Base-by-base conservation (phyloP, 2,888 invertebrate species). In the Dorcus hopei region DNA sequence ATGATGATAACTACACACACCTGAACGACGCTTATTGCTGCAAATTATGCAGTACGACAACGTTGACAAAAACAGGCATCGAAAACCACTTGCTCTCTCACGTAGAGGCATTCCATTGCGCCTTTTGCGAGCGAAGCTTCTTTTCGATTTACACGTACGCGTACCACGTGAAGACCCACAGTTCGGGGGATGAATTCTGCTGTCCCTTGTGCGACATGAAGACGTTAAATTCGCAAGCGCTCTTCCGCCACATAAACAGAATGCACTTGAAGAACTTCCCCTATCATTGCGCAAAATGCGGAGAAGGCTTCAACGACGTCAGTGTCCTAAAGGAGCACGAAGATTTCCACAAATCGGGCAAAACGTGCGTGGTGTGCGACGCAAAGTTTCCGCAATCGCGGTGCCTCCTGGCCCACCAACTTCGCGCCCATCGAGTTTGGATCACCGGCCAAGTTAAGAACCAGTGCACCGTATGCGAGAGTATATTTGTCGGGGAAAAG, bases 221-320 rank as follows among this genome's bases (percentile, higher is more conserved):
- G 9, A 72, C 72, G 0, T 62, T 61, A 26, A 62, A 68, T 40
- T 64, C 70, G 39, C 70, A 70, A 7, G 71, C 69, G 39, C 56
- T 74, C 73, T 83, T 70, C 80, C 82, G 61, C 68, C 85, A 66
- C 82, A 85, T 80, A 80, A 84, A 79, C 79, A 78, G 82, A 39
- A 81, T 81, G 75, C 82, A 82, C 64, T 71, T 74, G 55, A 80
- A 82, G 68, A 76, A 80, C 52, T 79, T 77, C 60, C 77, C 76
- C 49, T 79, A 72, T 57, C 75, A 81, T 7, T 82, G 82, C 55
- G 70, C 77, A 26, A 73, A 73, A 2, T 82, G 82, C 59, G 82
- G 81, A 0, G 81, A 81, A 65, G 79, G 78, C 2, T 82, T 76
- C 65, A 77, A 80, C 2, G 75, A 75, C 9, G 74, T 73, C 74